Evolutionary conservation across 2,113 vertebrate species (phyloP).

Genomic region (Vidua chalybeata): DNA sequence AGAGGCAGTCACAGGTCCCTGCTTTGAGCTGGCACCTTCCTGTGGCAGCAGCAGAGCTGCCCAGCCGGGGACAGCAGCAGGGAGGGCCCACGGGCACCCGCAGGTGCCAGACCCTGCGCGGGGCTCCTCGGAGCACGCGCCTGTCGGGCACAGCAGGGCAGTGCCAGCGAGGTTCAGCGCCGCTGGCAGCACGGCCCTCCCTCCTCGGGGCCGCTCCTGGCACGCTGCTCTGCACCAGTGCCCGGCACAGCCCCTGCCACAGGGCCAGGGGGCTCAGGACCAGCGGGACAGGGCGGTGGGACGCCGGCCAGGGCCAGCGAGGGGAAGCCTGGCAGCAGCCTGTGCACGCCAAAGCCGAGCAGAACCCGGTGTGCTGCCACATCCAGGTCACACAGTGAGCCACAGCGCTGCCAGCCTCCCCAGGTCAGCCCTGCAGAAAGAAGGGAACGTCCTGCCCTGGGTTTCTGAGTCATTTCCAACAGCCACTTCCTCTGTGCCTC

Average conservation of each 20-base stretch:
- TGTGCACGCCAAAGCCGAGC: rapidly evolving
- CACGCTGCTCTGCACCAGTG: neutral
- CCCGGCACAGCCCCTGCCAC: neutral
- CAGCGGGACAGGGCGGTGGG: rapidly evolving
- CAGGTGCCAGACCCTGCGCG: rapidly evolving
- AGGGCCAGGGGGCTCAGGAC: rapidly evolving
- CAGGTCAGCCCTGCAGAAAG: neutral
- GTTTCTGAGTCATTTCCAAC: neutral
- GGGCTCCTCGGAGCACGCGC: no score
- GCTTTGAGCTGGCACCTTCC: no score
- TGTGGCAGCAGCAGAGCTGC: rapidly evolving
- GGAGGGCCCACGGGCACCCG: neutral
- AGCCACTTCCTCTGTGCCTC: neutral
- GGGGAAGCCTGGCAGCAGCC: neutral
- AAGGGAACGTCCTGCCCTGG: rapidly evolving
- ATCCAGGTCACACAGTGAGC: rapidly evolving
- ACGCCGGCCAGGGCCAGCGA: rapidly evolving
- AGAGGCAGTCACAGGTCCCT: neutral
- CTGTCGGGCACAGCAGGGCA: neutral
- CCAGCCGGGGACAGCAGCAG: neutral
- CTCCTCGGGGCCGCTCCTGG: neutral
- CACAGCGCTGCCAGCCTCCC: neutral
- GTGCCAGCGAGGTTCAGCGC: rapidly evolving
- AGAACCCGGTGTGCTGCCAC: rapidly evolving
- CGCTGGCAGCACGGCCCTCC: rapidly evolving